These are phyloP conservation scores for Drosophila saltans DNA, from an alignment of 1,140 invertebrate genomes.

Conservation along the genomic window DNA sequence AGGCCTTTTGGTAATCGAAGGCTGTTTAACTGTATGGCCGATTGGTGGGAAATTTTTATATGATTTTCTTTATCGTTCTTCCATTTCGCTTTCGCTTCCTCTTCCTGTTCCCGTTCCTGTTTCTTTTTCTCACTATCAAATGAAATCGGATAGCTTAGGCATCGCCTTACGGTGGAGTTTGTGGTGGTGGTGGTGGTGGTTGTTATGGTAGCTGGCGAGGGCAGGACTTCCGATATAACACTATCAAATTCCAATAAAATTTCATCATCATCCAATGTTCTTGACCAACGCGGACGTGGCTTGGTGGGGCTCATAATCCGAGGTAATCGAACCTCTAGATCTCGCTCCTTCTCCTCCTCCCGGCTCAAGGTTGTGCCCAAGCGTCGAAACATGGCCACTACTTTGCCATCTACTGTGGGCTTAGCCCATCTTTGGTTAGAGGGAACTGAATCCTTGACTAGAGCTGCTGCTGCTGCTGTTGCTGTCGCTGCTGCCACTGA, in stretches of 20 bases:
- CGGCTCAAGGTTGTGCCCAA: slow-evolving; percentile 72
- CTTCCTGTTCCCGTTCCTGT: slow-evolving; percentile 19
- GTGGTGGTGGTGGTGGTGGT: not conserved
- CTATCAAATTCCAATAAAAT: slow-evolving; percentile 77
- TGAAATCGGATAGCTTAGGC: slow-evolving; percentile 62
- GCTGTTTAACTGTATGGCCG: slow-evolving; percentile 36
- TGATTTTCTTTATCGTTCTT: slow-evolving; percentile 19
- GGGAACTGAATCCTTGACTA: slow-evolving; percentile 13
- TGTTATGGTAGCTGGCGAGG: slow-evolving; percentile 24
- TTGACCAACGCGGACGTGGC: slow-evolving; percentile 65
- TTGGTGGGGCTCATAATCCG: slow-evolving; percentile 75
- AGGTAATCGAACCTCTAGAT: slow-evolving; percentile 14
- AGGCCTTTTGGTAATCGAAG: slow-evolving; percentile 60
- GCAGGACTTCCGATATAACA: slow-evolving; percentile 77
- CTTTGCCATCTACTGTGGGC: slow-evolving; percentile 77
- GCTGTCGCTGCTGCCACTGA: slow-evolving; percentile 25
- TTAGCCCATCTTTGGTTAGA: slow-evolving; percentile 63
- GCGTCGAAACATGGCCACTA: slow-evolving; percentile 77
- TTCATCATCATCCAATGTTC: slow-evolving; percentile 73
- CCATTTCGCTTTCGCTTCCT: slow-evolving; percentile 26
- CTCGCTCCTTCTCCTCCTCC: not conserved
- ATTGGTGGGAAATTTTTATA: slow-evolving; percentile 49
- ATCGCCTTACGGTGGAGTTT: slow-evolving; percentile 41
- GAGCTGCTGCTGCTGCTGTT: not conserved
- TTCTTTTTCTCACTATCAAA: slow-evolving; percentile 18